Evolutionary conservation across 2,797 vertebrate species (phyloP), one percentile per base, ranked within the genome.

Genomic region (Prunella strophiata): DNA sequence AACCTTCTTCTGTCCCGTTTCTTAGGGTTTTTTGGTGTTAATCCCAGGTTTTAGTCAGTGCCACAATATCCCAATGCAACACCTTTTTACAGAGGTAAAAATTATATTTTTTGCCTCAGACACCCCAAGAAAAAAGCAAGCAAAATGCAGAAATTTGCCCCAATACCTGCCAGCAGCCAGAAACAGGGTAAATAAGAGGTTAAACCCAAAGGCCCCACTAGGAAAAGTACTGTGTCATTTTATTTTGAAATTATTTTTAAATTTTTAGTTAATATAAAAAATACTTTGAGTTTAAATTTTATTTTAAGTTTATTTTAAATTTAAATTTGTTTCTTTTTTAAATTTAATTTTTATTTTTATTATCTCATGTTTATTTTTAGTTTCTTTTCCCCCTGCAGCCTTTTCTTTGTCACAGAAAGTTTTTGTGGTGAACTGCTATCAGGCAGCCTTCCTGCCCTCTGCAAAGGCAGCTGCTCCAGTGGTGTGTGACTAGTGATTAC

Each of bases 91-190:
- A 45, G 67, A 36, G 26, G 16, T 13, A 57, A 59, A 73, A 57
- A n/a, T 2, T 0, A 38, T 10, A 6, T 0, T 12, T 42, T 40
- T 54, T 63, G 3, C 4, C 27, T 34, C 15, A 20, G 2, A 11
- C 5, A 59, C 7, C 14, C 13, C 11, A 36, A 58, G 36, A 57
- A 55, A 58, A 45, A 22, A 11, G 1, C 42, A 61, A 45, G 21
- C 14, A 61, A 34, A 66, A 38, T 32, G 18, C 7, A 73, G 36
- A 78, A 61, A 18, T 57, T 62, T 88, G 5, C 18, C 25, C 11
- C 42, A 34, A 17, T 45, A 55, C 9, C 20, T 71, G 40, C 27
- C 20, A 50, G 18, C 23, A 55, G 13, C 13, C 21, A 45, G 54
- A 74, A 62, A 67, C 1, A n/a, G 6, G 5, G 9, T 13, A 30